phyloP scores from a whole-genome alignment of 2,113 vertebrate species.

The Pollimyrus isidori region DNA sequence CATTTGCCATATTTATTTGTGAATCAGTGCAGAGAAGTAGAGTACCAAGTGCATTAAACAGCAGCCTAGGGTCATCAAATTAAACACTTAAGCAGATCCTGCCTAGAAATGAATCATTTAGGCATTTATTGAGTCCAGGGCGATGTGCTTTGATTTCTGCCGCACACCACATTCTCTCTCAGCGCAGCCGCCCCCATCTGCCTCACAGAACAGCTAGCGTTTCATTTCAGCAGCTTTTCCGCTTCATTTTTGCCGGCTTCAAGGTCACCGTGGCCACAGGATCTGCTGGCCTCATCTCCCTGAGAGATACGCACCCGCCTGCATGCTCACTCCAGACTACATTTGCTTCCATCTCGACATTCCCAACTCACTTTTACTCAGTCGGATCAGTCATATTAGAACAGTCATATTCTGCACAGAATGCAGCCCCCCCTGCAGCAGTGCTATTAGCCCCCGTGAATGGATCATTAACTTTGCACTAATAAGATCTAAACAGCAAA shows the following conservation, averaged over 20 bases:
- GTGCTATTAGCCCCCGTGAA: neutral
- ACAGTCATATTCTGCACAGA: neutral
- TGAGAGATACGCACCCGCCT: neutral
- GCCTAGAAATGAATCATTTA: neutral
- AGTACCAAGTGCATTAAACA: neutral
- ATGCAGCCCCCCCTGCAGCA: neutral
- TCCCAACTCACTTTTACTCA: neutral
- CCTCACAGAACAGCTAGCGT: neutral
- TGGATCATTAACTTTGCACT: slow-evolving; percentile 17
- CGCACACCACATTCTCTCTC: neutral
- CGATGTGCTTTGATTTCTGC: neutral
- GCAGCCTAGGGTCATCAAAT: neutral
- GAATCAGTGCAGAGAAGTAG: neutral
- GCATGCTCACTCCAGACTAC: too few species aligned
- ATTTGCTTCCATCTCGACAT: neutral
- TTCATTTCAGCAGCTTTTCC: neutral
- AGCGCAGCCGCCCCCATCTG: neutral
- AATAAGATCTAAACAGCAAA: neutral
- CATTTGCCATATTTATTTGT: neutral
- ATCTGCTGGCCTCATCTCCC: neutral
- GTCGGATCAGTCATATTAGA: neutral
- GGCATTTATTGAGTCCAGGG: neutral
- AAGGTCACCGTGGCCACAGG: neutral
- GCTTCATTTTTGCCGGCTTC: neutral
- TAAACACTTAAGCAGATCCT: neutral